Conservation (phyloP, 1,140 invertebrate genomes). For the Pteromalus puparum region DNA sequence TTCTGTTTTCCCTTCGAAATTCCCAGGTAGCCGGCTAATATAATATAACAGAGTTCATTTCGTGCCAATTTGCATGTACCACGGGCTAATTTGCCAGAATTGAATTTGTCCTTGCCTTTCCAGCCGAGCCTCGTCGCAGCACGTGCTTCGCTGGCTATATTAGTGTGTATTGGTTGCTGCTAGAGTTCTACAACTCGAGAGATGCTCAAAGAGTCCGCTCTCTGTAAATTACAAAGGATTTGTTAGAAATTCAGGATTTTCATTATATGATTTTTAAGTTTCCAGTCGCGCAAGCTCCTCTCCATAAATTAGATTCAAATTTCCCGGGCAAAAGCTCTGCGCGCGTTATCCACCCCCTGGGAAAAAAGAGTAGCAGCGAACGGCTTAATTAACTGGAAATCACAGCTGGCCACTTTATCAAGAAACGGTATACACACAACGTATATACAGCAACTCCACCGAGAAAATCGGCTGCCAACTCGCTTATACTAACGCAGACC, state of each 20-base stretch:
- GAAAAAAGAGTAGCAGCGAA: background rate
- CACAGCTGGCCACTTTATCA: conserved; percentile 46
- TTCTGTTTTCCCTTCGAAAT: conserved; percentile 72
- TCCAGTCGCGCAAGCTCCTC: no score
- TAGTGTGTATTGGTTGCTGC: background rate
- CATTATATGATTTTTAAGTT: no score
- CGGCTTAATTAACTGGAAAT: conserved; percentile 44
- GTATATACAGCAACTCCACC: no score
- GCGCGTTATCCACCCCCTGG: no score
- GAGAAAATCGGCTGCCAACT: conserved; percentile 6
- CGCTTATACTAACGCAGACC: background rate
- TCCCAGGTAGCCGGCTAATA: conserved; percentile 72
- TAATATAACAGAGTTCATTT: conserved; percentile 75
- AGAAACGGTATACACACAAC: background rate
- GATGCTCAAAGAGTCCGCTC: background rate
- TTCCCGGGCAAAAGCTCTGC: no score
- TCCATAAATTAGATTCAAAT: no score
- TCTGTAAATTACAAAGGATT: background rate
- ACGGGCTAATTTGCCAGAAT: conserved; percentile 70
- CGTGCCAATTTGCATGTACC: conserved; percentile 74
- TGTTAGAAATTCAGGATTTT: background rate
- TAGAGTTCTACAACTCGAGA: background rate
- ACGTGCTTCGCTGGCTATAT: background rate
- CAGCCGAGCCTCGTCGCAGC: conserved; percentile 51
- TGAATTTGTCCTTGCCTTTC: conserved; percentile 69